A percentile compares a stretch with the other conserved stretches of the same genome.
These are phyloP conservation scores for Muntiacus reevesi DNA, from an alignment of 2,113 vertebrate genomes.

Conservation along the genomic window DNA sequence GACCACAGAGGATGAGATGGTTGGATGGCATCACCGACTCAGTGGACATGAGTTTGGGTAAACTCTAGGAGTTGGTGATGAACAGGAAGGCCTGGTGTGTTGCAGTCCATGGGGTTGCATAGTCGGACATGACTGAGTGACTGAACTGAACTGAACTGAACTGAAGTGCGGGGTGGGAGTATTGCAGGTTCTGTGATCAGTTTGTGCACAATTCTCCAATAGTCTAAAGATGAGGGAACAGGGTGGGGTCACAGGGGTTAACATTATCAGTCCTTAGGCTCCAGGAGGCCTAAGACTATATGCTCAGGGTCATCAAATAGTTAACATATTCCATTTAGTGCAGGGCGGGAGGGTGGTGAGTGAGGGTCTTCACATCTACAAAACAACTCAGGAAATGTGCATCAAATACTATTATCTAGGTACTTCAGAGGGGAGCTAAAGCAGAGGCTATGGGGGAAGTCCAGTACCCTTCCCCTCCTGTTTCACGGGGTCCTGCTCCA, in stretches of 20 bases:
- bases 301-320: not conserved
- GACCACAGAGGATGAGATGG: not conserved
- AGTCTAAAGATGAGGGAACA: not conserved
- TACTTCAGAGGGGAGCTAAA: not conserved
- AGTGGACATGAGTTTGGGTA: not conserved
- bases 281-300: not conserved
- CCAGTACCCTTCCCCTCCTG: not conserved
- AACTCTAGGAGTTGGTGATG: rapidly evolving
- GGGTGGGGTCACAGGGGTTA: not conserved
- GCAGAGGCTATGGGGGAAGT: not conserved
- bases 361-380: not conserved
- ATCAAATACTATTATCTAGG: not conserved
- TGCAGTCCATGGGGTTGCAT: rapidly evolving
- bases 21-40: not conserved
- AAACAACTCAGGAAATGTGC: not conserved
- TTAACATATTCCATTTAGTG: not conserved
- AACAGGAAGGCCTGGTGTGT: not conserved
- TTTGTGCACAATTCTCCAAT: not conserved
- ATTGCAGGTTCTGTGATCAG: not conserved
- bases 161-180: not conserved
- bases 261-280: not conserved
- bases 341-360: not conserved
- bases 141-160: not conserved
- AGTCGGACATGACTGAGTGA: not conserved
- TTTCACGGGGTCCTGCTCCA: not conserved